Conservation (phyloP, 2,113 vertebrate genomes). For the Pseudopodoces humilis region DNA sequence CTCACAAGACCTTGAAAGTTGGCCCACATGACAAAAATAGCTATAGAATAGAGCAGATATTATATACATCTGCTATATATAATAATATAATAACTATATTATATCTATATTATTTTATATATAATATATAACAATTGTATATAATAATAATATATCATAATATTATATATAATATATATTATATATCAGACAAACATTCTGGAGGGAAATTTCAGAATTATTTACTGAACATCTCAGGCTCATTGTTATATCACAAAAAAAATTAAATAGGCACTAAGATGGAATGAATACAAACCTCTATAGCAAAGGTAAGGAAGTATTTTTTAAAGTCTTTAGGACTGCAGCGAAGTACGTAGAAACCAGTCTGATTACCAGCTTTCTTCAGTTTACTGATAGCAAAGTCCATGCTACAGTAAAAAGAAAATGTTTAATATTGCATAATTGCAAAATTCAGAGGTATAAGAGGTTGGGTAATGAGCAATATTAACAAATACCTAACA, state of each 20-base stretch:
- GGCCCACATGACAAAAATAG: not conserved
- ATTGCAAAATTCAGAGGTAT: not conserved
- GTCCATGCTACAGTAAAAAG: slow-evolving; percentile 84
- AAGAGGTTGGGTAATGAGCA: not conserved
- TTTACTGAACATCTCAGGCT: not conserved
- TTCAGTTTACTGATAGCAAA: slow-evolving; percentile 89
- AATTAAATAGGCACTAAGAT: not conserved
- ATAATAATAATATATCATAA: too few species aligned
- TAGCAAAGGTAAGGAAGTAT: slow-evolving; percentile 93
- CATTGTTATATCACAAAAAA: not conserved
- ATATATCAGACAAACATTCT: not conserved
- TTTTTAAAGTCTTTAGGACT: slow-evolving; percentile 95
- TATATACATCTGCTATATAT: too few species aligned
- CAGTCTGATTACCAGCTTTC: slow-evolving; percentile 87
- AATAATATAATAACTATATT: too few species aligned
- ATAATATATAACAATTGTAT: too few species aligned
- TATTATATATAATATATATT: too few species aligned
- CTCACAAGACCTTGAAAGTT: not conserved
- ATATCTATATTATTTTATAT: too few species aligned
- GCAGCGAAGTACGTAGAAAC: slow-evolving; percentile 91
- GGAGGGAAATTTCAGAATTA: not conserved
- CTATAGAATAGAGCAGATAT: not conserved
- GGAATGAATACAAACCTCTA: slow-evolving; percentile 85
- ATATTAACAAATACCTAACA: not conserved
- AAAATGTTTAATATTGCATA: not conserved